Evolutionary conservation across 2,113 vertebrate species (phyloP).

Genomic region (Psilopsiagon aymara): DNA sequence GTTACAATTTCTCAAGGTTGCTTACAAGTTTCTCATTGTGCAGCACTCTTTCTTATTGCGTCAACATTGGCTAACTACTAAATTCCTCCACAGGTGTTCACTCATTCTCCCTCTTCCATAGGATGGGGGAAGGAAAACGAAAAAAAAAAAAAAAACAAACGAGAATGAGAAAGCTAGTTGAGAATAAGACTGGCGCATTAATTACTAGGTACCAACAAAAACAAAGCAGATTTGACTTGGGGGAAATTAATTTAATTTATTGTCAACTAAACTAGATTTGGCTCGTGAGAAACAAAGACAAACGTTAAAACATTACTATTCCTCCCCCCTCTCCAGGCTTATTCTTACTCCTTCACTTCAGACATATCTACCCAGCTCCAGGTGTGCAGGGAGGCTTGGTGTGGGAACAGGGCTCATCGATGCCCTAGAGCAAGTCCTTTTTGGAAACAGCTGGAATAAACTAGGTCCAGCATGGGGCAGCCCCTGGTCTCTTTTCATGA

Average conservation of each 20-base stretch:
- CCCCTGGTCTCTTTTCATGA: background rate
- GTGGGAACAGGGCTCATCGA: rapidly evolving
- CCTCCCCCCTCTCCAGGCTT: rapidly evolving
- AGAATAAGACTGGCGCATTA: background rate
- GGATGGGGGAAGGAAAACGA: background rate
- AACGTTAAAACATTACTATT: background rate
- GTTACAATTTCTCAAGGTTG: background rate
- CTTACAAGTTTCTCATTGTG: background rate
- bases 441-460: background rate
- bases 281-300: background rate
- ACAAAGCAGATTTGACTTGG: background rate
- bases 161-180: background rate
- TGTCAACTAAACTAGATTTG: background rate
- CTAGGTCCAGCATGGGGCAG: background rate
- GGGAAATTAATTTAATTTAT: background rate
- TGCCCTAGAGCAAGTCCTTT: background rate
- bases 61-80: background rate
- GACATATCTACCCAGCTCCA: background rate
- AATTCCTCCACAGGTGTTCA: background rate
- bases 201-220: background rate
- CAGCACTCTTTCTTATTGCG: background rate
- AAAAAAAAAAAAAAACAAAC: background rate
- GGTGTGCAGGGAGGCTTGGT: background rate
- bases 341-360: background rate
- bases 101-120: background rate